A percentile compares a stretch with the other conserved stretches of the same genome.
Evolutionary conservation across 2,888 invertebrate species (phyloP).

Genomic region (Tromatobia lineatoria): DNA sequence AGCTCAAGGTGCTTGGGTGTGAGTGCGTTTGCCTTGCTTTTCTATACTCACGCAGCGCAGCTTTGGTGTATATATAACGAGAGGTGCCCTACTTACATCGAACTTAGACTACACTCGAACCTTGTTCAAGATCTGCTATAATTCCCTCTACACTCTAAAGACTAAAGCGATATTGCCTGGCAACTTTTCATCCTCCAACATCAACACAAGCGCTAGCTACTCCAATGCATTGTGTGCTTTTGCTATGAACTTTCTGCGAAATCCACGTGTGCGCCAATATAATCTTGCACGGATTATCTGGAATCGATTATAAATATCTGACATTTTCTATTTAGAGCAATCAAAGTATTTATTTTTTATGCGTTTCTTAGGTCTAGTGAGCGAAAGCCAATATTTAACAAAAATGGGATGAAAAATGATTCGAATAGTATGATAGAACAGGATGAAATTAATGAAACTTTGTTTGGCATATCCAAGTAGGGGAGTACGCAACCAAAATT

Average conservation of each 20-base stretch:
- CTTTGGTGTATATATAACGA: slow-evolving; percentile 64
- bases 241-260: slow-evolving; percentile 38
- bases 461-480: too few relatives aligned
- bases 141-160: slow-evolving; percentile 15
- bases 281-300: slow-evolving; percentile 2
- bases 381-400: too few relatives aligned
- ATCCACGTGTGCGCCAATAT: slow-evolving; percentile 10
- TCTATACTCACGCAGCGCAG: slow-evolving; percentile 40
- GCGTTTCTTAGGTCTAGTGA: neutral
- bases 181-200: slow-evolving; percentile 50
- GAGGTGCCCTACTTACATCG: slow-evolving; percentile 67
- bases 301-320: slow-evolving; percentile 40
- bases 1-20: slow-evolving; percentile 10
- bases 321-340: slow-evolving; percentile 5
- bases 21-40: slow-evolving; percentile 38
- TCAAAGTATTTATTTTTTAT: slow-evolving; percentile 24
- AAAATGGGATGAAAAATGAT: too few relatives aligned
- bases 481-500: too few relatives aligned
- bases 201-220: neutral
- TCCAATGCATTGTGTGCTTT: slow-evolving; percentile 15
- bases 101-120: slow-evolving; percentile 64
- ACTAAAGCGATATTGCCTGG: slow-evolving; percentile 23
- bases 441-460: too few relatives aligned
- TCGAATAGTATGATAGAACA: too few relatives aligned
- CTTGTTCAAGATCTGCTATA: slow-evolving; percentile 57